Percentiles rank a stretch among this genome's conserved stretches.
Evolutionary conservation across 2,113 vertebrate genomes (phyloP).

Genomic region (Tragelaphus scriptus): DNA sequence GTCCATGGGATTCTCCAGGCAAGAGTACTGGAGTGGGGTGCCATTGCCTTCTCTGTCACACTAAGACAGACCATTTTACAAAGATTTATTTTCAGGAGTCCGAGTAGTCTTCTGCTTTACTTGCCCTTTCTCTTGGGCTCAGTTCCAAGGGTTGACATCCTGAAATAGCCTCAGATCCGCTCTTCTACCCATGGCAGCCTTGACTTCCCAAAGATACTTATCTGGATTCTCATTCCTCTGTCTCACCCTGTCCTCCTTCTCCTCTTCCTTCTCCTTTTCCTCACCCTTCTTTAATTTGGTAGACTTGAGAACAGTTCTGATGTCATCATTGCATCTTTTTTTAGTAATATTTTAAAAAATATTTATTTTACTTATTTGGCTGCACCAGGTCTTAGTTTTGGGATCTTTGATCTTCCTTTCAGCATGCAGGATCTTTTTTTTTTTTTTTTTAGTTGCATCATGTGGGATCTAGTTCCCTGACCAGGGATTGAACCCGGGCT

Average conservation of each 20-base stretch:
- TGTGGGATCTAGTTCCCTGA: background rate
- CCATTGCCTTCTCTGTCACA: too few species aligned
- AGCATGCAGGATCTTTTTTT: background rate
- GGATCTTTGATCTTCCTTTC: too few species aligned
- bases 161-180: background rate
- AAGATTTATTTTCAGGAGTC: background rate
- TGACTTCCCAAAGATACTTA: background rate
- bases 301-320: background rate
- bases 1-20: too few species aligned
- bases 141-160: background rate
- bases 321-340: background rate
- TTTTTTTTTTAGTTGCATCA: background rate
- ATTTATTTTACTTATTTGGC: background rate
- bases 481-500: background rate
- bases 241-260: background rate
- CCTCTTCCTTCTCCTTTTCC: background rate
- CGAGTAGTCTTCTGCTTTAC: background rate
- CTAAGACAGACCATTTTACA: background rate
- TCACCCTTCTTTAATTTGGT: background rate
- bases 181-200: rapidly evolving
- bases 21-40: too few species aligned
- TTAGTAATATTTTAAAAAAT: background rate
- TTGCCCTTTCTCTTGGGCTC: too few species aligned
- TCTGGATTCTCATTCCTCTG: background rate
- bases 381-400: background rate